Evolutionary conservation across 2,797 vertebrate genomes (phyloP).

Genomic region (Acipenser oxyrinchus): DNA sequence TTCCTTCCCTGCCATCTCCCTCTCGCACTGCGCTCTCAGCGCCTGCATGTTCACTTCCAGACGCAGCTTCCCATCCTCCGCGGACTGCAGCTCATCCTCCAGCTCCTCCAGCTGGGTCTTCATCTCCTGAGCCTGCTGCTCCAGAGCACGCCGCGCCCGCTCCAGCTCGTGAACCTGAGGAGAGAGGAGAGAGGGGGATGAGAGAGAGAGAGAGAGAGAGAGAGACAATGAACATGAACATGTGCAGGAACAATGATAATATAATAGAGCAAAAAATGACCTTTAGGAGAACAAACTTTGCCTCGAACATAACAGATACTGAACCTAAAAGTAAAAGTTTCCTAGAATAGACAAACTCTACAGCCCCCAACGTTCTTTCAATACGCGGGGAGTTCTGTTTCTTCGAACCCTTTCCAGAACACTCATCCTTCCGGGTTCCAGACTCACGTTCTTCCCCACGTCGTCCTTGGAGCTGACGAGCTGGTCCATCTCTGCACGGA

Average conservation of each 20-base stretch:
- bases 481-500: conserved; percentile 79
- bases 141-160: conserved; percentile 62
- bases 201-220: not conserved
- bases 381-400: too few relatives aligned
- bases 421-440: not conserved
- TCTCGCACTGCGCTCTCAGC: conserved; percentile 81
- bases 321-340: too few relatives aligned
- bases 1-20: conserved; percentile 74
- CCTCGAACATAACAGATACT: too few relatives aligned
- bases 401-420: too few relatives aligned
- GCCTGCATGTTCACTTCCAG: conserved; percentile 86
- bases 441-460: conserved; percentile 78
- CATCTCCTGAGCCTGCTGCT: conserved; percentile 70
- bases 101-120: conserved; percentile 77
- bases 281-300: too few relatives aligned
- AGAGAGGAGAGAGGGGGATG: not conserved
- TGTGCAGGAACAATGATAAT: too few relatives aligned
- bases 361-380: too few relatives aligned
- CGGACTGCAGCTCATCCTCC: conserved; percentile 78
- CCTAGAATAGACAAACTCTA: too few relatives aligned
- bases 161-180: conserved; percentile 84
- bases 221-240: not conserved
- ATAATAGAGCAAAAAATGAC: too few relatives aligned
- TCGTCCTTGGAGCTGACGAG: conserved; percentile 86
- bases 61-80: conserved; percentile 77